phyloP scores from a whole-genome alignment of 2,797 vertebrate species.

The Morelia viridis region DNA sequence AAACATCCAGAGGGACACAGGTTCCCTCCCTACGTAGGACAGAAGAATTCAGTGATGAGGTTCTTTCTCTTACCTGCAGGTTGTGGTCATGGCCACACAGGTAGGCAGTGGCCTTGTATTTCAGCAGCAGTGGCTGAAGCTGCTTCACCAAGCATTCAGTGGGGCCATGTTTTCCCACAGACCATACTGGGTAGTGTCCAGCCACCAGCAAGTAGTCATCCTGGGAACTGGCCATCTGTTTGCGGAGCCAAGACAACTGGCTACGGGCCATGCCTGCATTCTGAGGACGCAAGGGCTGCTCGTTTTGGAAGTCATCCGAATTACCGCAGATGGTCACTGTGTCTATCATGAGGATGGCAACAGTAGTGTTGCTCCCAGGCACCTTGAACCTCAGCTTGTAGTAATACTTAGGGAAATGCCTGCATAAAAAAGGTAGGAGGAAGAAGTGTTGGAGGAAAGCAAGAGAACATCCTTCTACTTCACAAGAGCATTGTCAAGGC shows the following conservation, averaged over 20 bases:
- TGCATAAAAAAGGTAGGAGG: constrained; percentile 40
- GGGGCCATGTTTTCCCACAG: constrained; percentile 89
- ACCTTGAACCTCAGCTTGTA: constrained; percentile 85
- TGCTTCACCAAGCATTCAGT: constrained; percentile 81
- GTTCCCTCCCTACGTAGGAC: background rate
- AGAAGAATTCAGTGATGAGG: background rate
- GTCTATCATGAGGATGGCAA: constrained; percentile 90
- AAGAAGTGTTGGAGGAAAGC: too few relatives aligned
- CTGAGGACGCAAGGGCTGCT: constrained; percentile 73
- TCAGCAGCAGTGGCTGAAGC: constrained; percentile 81
- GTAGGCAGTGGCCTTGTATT: constrained; percentile 85
- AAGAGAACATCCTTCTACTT: background rate
- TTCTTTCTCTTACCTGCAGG: constrained; percentile 80
- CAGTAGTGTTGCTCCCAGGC: constrained; percentile 74
- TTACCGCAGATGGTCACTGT: constrained; percentile 88
- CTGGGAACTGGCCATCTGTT: constrained; percentile 77
- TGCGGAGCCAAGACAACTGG: constrained; percentile 85
- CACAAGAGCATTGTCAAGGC: background rate
- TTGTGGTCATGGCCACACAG: constrained; percentile 94
- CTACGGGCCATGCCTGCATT: constrained; percentile 66
- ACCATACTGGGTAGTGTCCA: constrained; percentile 94
- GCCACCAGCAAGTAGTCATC: constrained; percentile 89
- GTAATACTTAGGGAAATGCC: constrained; percentile 87
- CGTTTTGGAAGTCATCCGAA: constrained; percentile 77
- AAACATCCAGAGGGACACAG: background rate